phyloP scores from a whole-genome alignment of 64 coral and sea anemone species.

The Trachythela sp. region DNA sequence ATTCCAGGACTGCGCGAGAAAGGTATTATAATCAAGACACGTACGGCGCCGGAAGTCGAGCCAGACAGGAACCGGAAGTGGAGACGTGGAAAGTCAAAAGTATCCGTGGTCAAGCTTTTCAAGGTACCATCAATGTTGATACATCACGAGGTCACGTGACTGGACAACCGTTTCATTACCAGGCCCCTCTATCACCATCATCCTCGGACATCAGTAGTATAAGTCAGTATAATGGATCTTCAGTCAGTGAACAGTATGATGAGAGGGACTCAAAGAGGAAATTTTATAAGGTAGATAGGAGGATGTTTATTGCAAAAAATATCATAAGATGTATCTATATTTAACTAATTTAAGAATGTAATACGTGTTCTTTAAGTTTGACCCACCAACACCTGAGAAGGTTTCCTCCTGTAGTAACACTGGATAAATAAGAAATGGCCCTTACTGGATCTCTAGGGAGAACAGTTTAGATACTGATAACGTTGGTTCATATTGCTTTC shows the following conservation, averaged over 20 bases:
- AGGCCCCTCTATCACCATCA: not conserved
- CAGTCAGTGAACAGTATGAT: not conserved
- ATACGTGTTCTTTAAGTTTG: no score
- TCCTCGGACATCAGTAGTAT: slow-evolving; percentile 17
- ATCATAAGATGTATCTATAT: no score
- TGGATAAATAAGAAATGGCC: no score
- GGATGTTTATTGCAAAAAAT: no score
- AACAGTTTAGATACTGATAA: no score
- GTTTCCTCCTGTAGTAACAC: no score
- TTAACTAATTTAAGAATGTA: no score
- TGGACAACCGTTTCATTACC: not conserved
- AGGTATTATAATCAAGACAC: not conserved
- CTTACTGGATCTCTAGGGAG: no score
- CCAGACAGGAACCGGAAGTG: not conserved
- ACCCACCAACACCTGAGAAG: no score
- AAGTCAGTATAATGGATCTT: not conserved
- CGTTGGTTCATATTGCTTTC: no score
- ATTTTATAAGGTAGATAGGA: slow-evolving; percentile 15
- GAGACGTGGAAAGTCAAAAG: slow-evolving; percentile 1
- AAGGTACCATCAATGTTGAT: not conserved
- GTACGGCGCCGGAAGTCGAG: not conserved
- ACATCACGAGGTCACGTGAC: not conserved
- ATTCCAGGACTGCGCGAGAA: not conserved
- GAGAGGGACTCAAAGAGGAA: not conserved
- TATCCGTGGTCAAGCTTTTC: slow-evolving; percentile 2